phyloP scores from a whole-genome alignment of 1,140 invertebrate species.

The Pemphigus obesinymphae region DNA sequence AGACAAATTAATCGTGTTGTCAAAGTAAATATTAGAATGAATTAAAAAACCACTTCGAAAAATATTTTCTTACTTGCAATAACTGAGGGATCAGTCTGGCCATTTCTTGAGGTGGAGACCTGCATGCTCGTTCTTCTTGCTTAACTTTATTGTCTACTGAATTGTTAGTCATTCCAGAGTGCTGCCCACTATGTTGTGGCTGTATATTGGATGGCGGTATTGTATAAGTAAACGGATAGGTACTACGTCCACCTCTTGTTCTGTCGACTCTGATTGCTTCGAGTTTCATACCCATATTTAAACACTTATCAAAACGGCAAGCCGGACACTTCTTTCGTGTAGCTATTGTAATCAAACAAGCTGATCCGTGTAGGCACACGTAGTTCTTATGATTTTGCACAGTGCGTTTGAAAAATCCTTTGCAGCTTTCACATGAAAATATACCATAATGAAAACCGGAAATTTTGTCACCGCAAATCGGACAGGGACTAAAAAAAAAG shows the following conservation, averaged over 20 bases:
- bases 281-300: conserved; percentile 93
- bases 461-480: conserved; percentile 92
- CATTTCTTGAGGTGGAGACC: conserved; percentile 42
- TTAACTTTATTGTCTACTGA: conserved; percentile 42
- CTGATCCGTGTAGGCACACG: conserved; percentile 83
- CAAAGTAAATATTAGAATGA: no score
- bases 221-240: conserved; percentile 89
- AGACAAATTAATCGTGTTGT: no score
- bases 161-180: conserved; percentile 15
- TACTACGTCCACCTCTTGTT: conserved; percentile 88
- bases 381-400: conserved; percentile 97
- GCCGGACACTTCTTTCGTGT: conserved; percentile 95
- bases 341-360: conserved; percentile 84
- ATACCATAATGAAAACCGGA: conserved; percentile 94
- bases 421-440: conserved; percentile 94
- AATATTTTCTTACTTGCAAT: conserved; percentile 54
- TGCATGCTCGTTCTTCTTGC: conserved; percentile 43
- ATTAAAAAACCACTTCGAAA: no score
- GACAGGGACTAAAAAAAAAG: conserved; percentile 68
- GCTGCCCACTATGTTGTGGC: conserved; percentile 37
- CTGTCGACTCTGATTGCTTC: conserved; percentile 94
- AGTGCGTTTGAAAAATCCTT: conserved; percentile 97
- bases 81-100: conserved; percentile 53
- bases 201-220: conserved; percentile 59
- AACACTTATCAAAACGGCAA: conserved; percentile 94